A percentile compares a stretch with the other conserved stretches of the same genome.
Evolutionary conservation across 2,888 invertebrate species (phyloP).

Genomic region (Cistogaster globosa): DNA sequence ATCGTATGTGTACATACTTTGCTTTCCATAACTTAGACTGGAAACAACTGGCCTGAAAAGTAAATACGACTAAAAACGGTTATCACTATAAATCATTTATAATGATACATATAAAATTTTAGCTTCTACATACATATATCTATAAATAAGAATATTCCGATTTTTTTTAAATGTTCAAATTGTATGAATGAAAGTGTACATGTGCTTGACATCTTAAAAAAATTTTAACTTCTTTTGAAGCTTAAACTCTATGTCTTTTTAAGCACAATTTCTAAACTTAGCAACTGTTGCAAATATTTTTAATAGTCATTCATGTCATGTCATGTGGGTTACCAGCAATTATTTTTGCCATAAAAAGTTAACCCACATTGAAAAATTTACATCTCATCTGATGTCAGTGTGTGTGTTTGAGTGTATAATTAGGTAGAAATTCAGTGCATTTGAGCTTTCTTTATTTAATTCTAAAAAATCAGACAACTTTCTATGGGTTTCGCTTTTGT

Average conservation of each 20-base stretch:
- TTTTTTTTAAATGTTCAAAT: too few species aligned
- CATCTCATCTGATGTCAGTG: constrained; percentile 28
- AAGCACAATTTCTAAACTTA: neutral
- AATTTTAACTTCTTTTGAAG: neutral
- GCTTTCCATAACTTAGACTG: too few species aligned
- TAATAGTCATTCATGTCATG: constrained; percentile 10
- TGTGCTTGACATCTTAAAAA: too few species aligned
- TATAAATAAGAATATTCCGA: too few species aligned
- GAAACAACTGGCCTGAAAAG: too few species aligned
- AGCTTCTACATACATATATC: too few species aligned
- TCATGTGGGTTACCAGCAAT: constrained; percentile 46
- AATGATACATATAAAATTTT: too few species aligned
- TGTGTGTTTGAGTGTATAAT: constrained; percentile 9
- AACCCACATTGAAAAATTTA: constrained; percentile 41
- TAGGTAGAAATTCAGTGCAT: constrained; percentile 42
- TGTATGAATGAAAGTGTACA: too few species aligned
- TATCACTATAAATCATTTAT: too few species aligned
- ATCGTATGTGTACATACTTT: too few species aligned
- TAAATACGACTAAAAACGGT: too few species aligned
- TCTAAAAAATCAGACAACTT: constrained; percentile 33
- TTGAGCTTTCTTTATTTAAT: constrained; percentile 33
- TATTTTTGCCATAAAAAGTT: constrained; percentile 27
- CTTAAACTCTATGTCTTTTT: neutral
- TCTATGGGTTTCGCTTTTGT: constrained; percentile 52
- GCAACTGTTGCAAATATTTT: constrained; percentile 5